A percentile compares a stretch with the other conserved stretches of the same genome.
phyloP scores from a whole-genome alignment of 2,797 vertebrate species.

The Microctenopoma lineatum region DNA sequence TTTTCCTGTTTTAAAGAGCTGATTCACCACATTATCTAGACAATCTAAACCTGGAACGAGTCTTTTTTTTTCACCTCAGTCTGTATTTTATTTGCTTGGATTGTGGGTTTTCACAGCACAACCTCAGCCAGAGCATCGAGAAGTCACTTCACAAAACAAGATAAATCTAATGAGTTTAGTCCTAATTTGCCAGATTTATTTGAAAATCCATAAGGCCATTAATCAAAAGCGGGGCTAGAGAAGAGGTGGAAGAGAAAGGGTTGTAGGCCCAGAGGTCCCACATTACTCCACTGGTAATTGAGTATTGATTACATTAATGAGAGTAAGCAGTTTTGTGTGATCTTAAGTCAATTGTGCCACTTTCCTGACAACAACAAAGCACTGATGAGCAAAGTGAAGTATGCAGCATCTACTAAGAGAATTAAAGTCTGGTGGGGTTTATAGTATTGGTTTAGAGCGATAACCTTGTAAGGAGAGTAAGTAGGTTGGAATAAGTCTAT shows the following conservation, averaged over 20 bases:
- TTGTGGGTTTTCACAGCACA: not conserved
- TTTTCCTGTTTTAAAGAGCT: not conserved
- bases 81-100: not conserved
- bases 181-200: conserved; percentile 57
- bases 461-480: conserved; percentile 41
- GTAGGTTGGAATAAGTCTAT: conserved; percentile 42
- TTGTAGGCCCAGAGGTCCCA: conserved; percentile 54
- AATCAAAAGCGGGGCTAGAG: conserved; percentile 59
- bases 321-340: conserved; percentile 74
- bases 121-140: not conserved
- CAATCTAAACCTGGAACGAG: not conserved
- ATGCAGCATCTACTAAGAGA: conserved; percentile 49
- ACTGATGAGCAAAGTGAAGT: conserved; percentile 53
- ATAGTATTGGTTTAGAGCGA: conserved; percentile 37
- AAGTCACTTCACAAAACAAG: conserved; percentile 35
- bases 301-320: conserved; percentile 79
- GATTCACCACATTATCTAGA: not conserved
- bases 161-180: conserved; percentile 43
- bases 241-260: conserved; percentile 47
- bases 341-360: conserved; percentile 72
- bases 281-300: conserved; percentile 76
- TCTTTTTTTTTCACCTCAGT: not conserved
- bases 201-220: conserved; percentile 61
- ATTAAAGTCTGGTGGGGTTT: conserved; percentile 43
- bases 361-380: conserved; percentile 55